A percentile compares a stretch with the other conserved stretches of the same genome.
These are phyloP conservation scores for Dicyrtomina minuta DNA, from an alignment of 2,888 invertebrate species.

Conservation along the genomic window DNA sequence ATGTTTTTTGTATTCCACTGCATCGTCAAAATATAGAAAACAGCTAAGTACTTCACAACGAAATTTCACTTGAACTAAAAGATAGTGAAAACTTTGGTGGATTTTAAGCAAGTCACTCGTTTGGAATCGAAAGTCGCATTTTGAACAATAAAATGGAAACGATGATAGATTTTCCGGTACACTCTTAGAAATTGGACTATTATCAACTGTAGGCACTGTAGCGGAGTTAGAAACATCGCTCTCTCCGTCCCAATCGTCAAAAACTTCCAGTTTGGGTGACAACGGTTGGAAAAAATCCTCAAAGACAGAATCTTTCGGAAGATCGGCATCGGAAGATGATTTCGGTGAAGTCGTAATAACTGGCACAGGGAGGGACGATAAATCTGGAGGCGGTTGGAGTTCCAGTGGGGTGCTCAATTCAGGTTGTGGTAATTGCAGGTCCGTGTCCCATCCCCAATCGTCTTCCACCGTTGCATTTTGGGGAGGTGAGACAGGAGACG, in stretches of 20 bases:
- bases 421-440: not conserved
- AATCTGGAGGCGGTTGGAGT: too few species aligned
- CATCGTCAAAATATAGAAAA: not conserved
- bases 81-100: not conserved
- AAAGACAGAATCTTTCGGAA: too few species aligned
- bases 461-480: not conserved
- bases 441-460: constrained; percentile 18
- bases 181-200: too few species aligned
- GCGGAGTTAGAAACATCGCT: too few species aligned
- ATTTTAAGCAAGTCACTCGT: not conserved
- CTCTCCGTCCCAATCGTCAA: not conserved
- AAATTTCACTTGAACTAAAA: not conserved
- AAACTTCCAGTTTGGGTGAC: not conserved
- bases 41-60: not conserved
- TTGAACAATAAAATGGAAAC: not conserved
- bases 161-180: too few species aligned
- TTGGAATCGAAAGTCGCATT: not conserved
- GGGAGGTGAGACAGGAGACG: too few species aligned
- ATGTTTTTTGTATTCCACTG: not conserved
- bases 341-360: too few species aligned
- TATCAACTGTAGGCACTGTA: too few species aligned
- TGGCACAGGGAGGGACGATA: too few species aligned
- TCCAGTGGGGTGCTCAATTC: not conserved
- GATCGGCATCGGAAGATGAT: too few species aligned
- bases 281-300: not conserved